Percentiles rank a stretch among this genome's conserved stretches.
These are phyloP conservation scores for Amphilophus citrinellus DNA, from an alignment of 2,113 vertebrate species.

Conservation along the genomic window DNA sequence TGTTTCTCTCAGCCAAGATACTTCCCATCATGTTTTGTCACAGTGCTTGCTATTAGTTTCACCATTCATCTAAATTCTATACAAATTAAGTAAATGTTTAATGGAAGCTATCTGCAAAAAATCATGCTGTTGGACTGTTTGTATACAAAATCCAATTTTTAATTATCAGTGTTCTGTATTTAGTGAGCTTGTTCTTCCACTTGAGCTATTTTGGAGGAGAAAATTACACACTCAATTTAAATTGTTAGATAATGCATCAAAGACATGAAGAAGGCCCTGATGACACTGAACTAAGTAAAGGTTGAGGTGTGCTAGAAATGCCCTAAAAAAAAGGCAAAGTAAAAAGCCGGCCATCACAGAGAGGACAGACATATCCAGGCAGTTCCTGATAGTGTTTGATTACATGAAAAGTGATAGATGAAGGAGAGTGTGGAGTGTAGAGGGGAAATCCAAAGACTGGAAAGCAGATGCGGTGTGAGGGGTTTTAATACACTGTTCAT, in stretches of 20 bases:
- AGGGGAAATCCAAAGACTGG: not conserved
- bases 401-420: conserved; percentile 12
- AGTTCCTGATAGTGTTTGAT: not conserved
- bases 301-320: not conserved
- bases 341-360: not conserved
- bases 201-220: not conserved
- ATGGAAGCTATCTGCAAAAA: too few relatives aligned
- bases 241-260: not conserved
- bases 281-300: not conserved
- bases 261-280: not conserved
- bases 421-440: not conserved
- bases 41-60: not conserved
- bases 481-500: conserved; percentile 4
- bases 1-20: not conserved
- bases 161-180: not conserved
- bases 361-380: not conserved
- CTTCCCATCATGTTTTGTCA: not conserved
- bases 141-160: not conserved
- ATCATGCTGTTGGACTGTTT: not conserved
- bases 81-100: not conserved
- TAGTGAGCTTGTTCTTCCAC: not conserved
- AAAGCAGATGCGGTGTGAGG: not conserved
- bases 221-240: not conserved
- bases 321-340: not conserved
- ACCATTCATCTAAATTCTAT: not conserved